A percentile compares a stretch with the other conserved stretches of the same genome.
phyloP scores from a whole-genome alignment of 2,888 invertebrate genomes.

The Drosophila hamatofila region DNA sequence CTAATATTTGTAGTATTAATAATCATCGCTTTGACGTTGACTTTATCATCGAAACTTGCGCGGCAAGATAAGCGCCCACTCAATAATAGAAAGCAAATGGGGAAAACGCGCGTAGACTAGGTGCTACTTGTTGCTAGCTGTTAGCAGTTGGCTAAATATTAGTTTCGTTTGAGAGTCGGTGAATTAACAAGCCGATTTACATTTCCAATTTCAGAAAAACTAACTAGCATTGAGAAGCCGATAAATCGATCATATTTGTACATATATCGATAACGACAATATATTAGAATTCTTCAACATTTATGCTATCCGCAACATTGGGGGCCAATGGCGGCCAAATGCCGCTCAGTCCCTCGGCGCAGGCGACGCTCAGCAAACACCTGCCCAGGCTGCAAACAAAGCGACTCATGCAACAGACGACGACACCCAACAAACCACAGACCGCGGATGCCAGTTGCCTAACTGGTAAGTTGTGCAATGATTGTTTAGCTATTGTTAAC shows the following conservation, averaged over 20 bases:
- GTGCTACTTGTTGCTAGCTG: conserved; percentile 23
- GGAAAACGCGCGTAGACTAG: conserved; percentile 31
- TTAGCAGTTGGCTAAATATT: conserved; percentile 39
- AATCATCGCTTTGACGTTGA: conserved; percentile 63
- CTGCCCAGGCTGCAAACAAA: conserved; percentile 83
- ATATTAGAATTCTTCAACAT: conserved; percentile 48
- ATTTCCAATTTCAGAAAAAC: conserved; percentile 56
- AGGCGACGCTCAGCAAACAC: conserved; percentile 85
- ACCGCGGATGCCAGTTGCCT: conserved; percentile 84
- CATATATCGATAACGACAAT: neutral
- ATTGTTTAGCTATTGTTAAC: conserved; percentile 4
- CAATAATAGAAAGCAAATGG: conserved; percentile 40
- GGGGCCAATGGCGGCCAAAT: conserved; percentile 82
- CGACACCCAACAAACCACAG: conserved; percentile 61
- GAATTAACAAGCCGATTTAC: conserved; percentile 61
- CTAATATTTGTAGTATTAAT: conserved; percentile 79
- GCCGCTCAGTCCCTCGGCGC: conserved; percentile 85
- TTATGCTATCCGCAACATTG: conserved; percentile 79
- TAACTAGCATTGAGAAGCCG: conserved; percentile 35
- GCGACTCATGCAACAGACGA: conserved; percentile 76
- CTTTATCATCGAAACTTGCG: conserved; percentile 59
- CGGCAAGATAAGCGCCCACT: conserved; percentile 42
- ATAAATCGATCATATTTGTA: neutral
- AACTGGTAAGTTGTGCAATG: conserved; percentile 77
- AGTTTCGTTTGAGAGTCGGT: conserved; percentile 62